Evolutionary conservation across 1,140 invertebrate genomes (phyloP).

Genomic region (Andrena cerasifolii): DNA sequence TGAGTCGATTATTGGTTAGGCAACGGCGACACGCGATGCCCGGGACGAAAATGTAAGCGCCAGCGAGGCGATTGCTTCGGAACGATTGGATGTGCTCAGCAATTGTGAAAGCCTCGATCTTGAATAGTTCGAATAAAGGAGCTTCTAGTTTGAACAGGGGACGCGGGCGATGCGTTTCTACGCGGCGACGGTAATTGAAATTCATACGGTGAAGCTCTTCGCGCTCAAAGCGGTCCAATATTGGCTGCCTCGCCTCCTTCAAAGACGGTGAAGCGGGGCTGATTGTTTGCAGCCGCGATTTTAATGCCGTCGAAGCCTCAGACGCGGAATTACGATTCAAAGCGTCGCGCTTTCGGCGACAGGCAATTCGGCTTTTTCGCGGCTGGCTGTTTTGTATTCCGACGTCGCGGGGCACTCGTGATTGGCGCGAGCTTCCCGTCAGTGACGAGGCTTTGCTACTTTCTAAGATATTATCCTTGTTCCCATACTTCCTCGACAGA

Average conservation of each 20-base stretch:
- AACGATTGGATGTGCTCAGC: not conserved
- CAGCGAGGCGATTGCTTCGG: not conserved
- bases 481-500: not conserved
- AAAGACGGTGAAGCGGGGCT: conserved; percentile 62
- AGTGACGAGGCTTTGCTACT: not conserved
- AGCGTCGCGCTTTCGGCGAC: conserved; percentile 30
- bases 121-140: no score
- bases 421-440: conserved; percentile 13
- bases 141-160: not conserved
- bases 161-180: not conserved
- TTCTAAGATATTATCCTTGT: conserved; percentile 4
- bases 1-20: conserved; percentile 20
- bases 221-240: conserved; percentile 67
- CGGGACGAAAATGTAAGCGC: not conserved
- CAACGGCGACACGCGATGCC: conserved; percentile 19
- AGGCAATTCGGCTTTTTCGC: conserved; percentile 20
- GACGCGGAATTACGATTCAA: conserved; percentile 44
- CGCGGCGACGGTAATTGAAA: conserved; percentile 60
- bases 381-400: conserved; percentile 28
- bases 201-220: conserved; percentile 58
- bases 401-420: conserved; percentile 2
- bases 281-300: conserved; percentile 63
- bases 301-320: conserved; percentile 32
- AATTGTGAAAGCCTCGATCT: no score
- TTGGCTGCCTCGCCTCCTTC: conserved; percentile 58